A percentile compares a stretch with the other conserved stretches of the same genome.
Evolutionary conservation across 1,140 invertebrate species (phyloP).

Genomic region (Goniozus legneri): DNA sequence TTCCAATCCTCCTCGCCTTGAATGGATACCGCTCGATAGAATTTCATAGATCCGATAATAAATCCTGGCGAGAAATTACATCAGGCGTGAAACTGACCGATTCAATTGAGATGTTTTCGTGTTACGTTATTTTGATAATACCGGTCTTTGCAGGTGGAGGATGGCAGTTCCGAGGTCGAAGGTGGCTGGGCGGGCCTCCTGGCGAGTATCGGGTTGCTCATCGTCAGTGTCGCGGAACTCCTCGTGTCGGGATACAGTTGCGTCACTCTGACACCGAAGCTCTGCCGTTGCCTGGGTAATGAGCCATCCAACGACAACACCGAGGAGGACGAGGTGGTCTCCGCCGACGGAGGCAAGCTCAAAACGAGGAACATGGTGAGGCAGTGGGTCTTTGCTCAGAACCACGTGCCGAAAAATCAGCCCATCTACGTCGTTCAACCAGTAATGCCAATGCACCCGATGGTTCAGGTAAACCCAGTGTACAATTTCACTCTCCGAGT

Average conservation of each 20-base stretch:
- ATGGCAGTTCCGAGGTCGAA: conserved; percentile 31
- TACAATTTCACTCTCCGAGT: neutral
- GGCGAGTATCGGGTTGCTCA: conserved; percentile 43
- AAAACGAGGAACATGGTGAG: conserved; percentile 51
- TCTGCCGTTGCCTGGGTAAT: conserved; percentile 41
- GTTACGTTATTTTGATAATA: too few species aligned
- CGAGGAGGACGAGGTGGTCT: neutral
- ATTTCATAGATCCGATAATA: too few species aligned
- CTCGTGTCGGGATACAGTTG: conserved; percentile 47
- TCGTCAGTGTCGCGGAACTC: conserved; percentile 43
- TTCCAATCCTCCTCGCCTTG: too few species aligned
- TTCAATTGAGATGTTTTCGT: too few species aligned
- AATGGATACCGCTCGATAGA: too few species aligned
- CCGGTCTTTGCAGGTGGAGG: conserved; percentile 32
- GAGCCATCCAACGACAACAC: conserved; percentile 22
- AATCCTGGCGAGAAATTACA: too few species aligned
- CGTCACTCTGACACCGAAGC: conserved; percentile 44
- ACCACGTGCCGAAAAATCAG: conserved; percentile 39
- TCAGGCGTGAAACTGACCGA: too few species aligned
- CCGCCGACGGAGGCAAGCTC: conserved; percentile 29
- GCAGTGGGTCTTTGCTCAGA: conserved; percentile 50
- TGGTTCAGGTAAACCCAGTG: conserved; percentile 42
- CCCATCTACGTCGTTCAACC: conserved; percentile 49
- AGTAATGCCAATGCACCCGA: conserved; percentile 38
- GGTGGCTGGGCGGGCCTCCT: conserved; percentile 42